Percentiles rank a stretch among this genome's conserved stretches.
These are phyloP conservation scores for Gari tellinella DNA, from an alignment of 2,888 invertebrate genomes.

Conservation along the genomic window DNA sequence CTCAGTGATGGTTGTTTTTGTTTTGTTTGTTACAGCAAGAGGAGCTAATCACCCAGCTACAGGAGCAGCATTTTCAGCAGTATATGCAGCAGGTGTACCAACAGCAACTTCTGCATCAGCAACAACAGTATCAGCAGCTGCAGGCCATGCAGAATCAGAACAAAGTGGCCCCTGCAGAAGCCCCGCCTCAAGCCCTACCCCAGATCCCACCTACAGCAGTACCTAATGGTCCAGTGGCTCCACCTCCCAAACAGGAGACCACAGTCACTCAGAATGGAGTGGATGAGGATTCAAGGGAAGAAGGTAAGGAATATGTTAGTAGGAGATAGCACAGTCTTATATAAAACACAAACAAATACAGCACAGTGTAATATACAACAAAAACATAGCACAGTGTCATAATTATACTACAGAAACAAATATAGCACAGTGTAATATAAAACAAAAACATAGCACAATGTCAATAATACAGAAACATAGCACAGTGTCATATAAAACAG, in stretches of 20 bases:
- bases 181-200: conserved; percentile 23
- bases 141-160: conserved; percentile 67
- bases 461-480: too few relatives aligned
- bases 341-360: not conserved
- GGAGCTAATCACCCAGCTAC: conserved; percentile 95
- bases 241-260: conserved; percentile 77
- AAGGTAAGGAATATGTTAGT: conserved; percentile 9
- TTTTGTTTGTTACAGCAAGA: conserved; percentile 93
- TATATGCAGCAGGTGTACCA: conserved; percentile 96
- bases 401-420: too few relatives aligned
- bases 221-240: conserved; percentile 79
- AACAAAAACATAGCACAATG: too few relatives aligned
- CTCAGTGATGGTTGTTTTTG: not conserved
- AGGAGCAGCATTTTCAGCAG: conserved; percentile 99
- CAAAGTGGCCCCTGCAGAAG: conserved; percentile 26
- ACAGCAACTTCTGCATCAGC: conserved; percentile 84
- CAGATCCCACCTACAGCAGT: conserved; percentile 17
- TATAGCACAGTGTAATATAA: too few relatives aligned
- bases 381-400: too few relatives aligned
- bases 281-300: conserved; percentile 3
- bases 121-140: conserved; percentile 86
- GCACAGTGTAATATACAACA: too few relatives aligned
- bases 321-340: not conserved
- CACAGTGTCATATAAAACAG: too few relatives aligned
- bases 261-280: conserved; percentile 11